Percentiles rank a stretch among this genome's conserved stretches.
These are phyloP conservation scores for Mormyrops attenuatus DNA, from an alignment of 2,797 vertebrate genomes.

Conservation along the genomic window DNA sequence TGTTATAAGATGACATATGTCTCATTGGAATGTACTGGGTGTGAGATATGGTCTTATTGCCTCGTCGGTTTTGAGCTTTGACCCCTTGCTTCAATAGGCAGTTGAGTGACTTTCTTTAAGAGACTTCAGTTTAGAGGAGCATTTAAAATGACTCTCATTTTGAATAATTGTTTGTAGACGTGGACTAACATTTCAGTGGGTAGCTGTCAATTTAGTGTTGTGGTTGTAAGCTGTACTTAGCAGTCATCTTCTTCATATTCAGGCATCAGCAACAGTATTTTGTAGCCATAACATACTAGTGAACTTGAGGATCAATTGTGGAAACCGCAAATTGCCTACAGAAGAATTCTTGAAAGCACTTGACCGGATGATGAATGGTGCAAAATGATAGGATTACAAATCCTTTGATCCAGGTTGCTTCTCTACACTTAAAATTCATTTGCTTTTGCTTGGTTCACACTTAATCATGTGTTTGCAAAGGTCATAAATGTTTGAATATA, in stretches of 20 bases:
- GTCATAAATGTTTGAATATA: not conserved
- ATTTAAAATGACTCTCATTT: slow-evolving; percentile 50
- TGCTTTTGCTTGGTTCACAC: slow-evolving; percentile 40
- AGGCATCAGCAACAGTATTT: slow-evolving; percentile 53
- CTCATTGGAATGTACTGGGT: slow-evolving; percentile 15
- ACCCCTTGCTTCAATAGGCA: slow-evolving; percentile 44
- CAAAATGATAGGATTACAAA: slow-evolving; percentile 62
- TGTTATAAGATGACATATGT: slow-evolving; percentile 12
- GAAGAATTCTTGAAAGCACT: slow-evolving; percentile 59
- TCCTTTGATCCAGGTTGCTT: slow-evolving; percentile 47
- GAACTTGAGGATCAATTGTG: slow-evolving; percentile 53
- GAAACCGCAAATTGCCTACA: slow-evolving; percentile 64
- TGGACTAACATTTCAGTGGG: slow-evolving; percentile 20
- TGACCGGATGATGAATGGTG: slow-evolving; percentile 65
- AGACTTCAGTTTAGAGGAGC: slow-evolving; percentile 45
- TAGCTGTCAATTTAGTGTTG: slow-evolving; percentile 32
- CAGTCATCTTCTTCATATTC: slow-evolving; percentile 49
- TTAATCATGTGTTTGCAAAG: not conserved
- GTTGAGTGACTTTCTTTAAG: slow-evolving; percentile 42
- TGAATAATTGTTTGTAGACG: slow-evolving; percentile 46
- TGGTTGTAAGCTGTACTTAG: slow-evolving; percentile 55
- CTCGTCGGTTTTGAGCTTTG: slow-evolving; percentile 37
- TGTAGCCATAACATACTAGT: slow-evolving; percentile 61
- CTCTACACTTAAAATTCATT: slow-evolving; percentile 46
- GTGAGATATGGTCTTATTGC: slow-evolving; percentile 17